Evolutionary conservation across 2,888 invertebrate genomes (phyloP).

Genomic region (Eulithis testata): DNA sequence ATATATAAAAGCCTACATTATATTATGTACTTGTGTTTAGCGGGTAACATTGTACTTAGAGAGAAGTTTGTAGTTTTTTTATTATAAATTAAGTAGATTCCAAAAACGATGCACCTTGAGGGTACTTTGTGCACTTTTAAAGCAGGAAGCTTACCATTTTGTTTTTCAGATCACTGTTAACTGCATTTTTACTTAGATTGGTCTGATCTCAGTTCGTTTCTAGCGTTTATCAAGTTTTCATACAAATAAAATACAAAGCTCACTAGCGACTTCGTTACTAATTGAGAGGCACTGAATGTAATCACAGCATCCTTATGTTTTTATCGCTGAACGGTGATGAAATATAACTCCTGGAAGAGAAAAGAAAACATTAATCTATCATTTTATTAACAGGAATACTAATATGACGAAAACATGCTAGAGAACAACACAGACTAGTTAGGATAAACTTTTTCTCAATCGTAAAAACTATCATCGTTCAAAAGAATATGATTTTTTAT

Average conservation of each 20-base stretch:
- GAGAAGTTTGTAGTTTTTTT: slow-evolving; percentile 64
- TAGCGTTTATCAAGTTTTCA: slow-evolving; percentile 20
- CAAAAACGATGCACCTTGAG: slow-evolving; percentile 40
- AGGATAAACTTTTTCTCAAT: too few relatives aligned
- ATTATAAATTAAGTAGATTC: slow-evolving; percentile 62
- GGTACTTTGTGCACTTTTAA: slow-evolving; percentile 54
- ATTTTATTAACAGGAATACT: too few relatives aligned
- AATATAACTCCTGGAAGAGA: slow-evolving; percentile 86
- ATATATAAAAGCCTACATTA: slow-evolving; percentile 77
- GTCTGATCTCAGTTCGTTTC: slow-evolving; percentile 16
- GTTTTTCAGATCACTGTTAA: background rate
- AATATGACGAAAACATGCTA: too few relatives aligned
- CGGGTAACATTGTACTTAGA: slow-evolving; percentile 60
- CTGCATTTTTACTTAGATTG: slow-evolving; percentile 5
- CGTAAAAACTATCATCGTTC: too few relatives aligned
- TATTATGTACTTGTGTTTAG: slow-evolving; percentile 50
- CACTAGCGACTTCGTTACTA: slow-evolving; percentile 9
- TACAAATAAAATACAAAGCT: slow-evolving; percentile 26
- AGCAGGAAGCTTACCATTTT: slow-evolving; percentile 30
- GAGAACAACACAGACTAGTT: too few relatives aligned
- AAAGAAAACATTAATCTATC: slow-evolving; percentile 30
- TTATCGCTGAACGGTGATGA: slow-evolving; percentile 87
- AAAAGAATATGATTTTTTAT: too few relatives aligned
- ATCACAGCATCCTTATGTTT: slow-evolving; percentile 86
- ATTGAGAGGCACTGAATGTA: slow-evolving; percentile 27